Evolutionary conservation across 2,797 vertebrate genomes (phyloP).

Genomic region (Lateolabrax maculatus): DNA sequence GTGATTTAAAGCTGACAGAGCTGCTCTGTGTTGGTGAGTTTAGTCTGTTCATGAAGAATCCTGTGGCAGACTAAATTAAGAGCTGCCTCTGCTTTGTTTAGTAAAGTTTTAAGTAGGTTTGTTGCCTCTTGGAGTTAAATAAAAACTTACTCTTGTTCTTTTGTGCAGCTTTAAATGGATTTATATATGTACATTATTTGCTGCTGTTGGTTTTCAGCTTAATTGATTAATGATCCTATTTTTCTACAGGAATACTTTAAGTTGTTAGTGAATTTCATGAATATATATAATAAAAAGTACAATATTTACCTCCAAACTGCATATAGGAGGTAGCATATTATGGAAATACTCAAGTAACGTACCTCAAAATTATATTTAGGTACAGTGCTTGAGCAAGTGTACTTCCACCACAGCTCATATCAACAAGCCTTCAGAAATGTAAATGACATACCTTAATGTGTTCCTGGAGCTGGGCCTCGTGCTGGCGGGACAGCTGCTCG

Average conservation of each 20-base stretch:
- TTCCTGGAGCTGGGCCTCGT: conserved; percentile 96
- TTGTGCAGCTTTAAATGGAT: conserved; percentile 5
- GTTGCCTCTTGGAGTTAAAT: conserved; percentile 14
- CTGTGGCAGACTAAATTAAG: conserved; percentile 55
- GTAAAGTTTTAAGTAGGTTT: conserved; percentile 44
- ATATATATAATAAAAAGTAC: too few species aligned
- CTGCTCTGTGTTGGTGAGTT: conserved; percentile 28
- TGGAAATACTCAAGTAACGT: neutral
- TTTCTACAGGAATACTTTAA: neutral
- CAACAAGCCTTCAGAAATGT: neutral
- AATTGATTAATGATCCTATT: conserved; percentile 3
- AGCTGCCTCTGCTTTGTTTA: conserved; percentile 54
- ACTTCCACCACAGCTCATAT: too few species aligned
- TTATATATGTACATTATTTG: conserved; percentile 1
- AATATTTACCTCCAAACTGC: neutral
- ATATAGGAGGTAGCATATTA: neutral
- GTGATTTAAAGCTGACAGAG: conserved; percentile 51
- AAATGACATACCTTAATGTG: conserved; percentile 90
- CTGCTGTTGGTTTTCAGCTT: conserved; percentile 3
- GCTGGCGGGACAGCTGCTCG: conserved; percentile 97
- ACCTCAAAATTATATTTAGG: neutral
- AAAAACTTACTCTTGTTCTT: neutral
- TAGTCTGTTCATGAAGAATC: conserved; percentile 57
- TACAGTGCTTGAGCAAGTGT: neutral
- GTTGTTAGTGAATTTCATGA: neutral